Evolutionary conservation across 2,113 vertebrate genomes (phyloP).

Genomic region (Zosterops japonicus): DNA sequence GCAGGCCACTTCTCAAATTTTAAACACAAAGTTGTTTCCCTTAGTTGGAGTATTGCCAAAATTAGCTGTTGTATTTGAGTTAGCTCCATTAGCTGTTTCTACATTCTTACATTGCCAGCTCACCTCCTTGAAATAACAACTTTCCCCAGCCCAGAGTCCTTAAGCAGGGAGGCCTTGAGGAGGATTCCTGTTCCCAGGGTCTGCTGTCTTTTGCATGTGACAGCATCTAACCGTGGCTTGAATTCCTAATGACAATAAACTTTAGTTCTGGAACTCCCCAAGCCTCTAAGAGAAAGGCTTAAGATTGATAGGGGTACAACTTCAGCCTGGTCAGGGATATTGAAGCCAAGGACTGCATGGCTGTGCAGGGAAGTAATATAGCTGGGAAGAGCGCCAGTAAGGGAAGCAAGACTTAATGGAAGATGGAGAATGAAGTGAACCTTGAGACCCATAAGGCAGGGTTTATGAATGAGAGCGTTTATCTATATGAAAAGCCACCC

Average conservation of each 20-base stretch:
- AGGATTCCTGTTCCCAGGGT: not conserved
- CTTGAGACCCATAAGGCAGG: not conserved
- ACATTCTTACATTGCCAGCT: not conserved
- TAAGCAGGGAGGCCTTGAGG: not conserved
- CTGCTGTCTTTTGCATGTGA: rapidly evolving
- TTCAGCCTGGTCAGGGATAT: not conserved
- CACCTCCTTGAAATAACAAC: slow-evolving; percentile 16
- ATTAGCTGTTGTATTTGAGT: not conserved
- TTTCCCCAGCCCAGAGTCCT: not conserved
- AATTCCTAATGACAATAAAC: not conserved
- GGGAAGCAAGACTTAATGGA: slow-evolving; percentile 5
- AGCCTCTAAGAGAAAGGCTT: not conserved
- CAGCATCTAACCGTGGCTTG: not conserved
- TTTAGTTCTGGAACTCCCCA: not conserved
- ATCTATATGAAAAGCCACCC: not conserved
- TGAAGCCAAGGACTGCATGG: not conserved
- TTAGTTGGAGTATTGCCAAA: not conserved
- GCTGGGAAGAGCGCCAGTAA: not conserved
- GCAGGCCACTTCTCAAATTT: slow-evolving; percentile 19
- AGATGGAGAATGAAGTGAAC: not conserved
- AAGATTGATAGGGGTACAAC: not conserved
- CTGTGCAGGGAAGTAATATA: not conserved
- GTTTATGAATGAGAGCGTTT: slow-evolving; percentile 12
- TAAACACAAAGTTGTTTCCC: slow-evolving; percentile 4
- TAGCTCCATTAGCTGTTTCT: not conserved